Conservation (phyloP, 2,113 vertebrate genomes). For the Cyphomyrus plagiostoma region DNA sequence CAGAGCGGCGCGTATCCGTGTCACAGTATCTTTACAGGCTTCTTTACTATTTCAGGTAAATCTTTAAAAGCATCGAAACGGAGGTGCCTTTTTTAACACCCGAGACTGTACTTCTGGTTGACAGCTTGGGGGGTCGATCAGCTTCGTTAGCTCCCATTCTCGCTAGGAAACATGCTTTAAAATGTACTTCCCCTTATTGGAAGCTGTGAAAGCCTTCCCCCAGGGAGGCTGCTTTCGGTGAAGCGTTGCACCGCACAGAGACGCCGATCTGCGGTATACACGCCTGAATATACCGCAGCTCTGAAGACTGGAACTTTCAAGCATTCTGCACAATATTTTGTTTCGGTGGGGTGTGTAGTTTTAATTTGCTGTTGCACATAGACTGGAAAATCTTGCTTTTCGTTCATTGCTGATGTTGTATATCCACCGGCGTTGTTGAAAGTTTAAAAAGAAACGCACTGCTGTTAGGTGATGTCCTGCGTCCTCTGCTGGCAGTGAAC, state of each 20-base stretch:
- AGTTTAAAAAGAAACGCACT: background rate
- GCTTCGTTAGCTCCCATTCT: background rate
- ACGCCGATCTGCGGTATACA: background rate
- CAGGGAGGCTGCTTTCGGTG: background rate
- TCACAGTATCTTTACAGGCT: background rate
- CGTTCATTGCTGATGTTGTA: background rate
- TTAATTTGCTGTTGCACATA: background rate
- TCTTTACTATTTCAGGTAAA: background rate
- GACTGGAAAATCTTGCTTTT: background rate
- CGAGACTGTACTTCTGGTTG: background rate
- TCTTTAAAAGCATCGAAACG: background rate
- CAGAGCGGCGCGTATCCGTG: background rate
- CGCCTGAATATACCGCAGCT: background rate
- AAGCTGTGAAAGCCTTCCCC: background rate
- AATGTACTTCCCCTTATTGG: background rate
- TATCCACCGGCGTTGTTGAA: background rate
- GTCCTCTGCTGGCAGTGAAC: background rate
- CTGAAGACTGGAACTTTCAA: background rate
- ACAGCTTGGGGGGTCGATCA: background rate
- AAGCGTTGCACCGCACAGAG: background rate
- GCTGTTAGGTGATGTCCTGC: background rate
- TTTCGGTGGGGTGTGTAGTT: background rate
- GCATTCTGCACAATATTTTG: background rate
- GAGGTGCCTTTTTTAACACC: background rate
- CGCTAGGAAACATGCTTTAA: background rate